Evolutionary conservation across 2,797 vertebrate genomes (phyloP), one percentile per base, ranked within the genome.

Genomic region (Pseudopleuronectes americanus): DNA sequence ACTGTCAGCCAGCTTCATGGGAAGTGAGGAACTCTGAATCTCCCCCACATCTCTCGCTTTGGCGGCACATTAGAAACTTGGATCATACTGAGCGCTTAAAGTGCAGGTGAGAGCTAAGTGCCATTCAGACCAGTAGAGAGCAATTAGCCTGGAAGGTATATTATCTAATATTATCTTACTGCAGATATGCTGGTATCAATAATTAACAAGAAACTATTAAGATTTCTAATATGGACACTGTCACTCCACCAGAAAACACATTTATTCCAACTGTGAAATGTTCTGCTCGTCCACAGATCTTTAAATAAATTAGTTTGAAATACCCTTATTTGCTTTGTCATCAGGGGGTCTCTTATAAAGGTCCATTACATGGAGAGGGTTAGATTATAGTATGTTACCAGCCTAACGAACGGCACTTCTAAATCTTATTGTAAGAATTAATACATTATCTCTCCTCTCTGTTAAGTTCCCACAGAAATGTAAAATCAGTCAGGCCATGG

Each of bases 1-100:
- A 64, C 47, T 54, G 54, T 83, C 43, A 68, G 65, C 57, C 3
- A 12, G 61, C 56, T 77, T 86, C 60, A 63, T 57, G 47, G 41
- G 24, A 57, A 70, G 70, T 57, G 26, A 63, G 68, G 58, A 66
- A 79, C 56, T 61, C 53, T 53, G 24, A 33, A 57, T 76, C 61
- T 63, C 57, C 8, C 23, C 47, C 26, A 41, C 28, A 64, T 59
- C 57, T 64, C 59, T 78, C 24, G 58, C 53, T 64, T 45, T 57
- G 41, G 65, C 48, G 31, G 19, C 51, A 64, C 31, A 56, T 55
- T 72, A 17, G 8, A 5, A 19, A 56, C 14, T 19, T 56, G 8
- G 16, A 73, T 36, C n/a, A 12, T 38, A 4, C 16, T 63, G 64
- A 31, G 8, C 43, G 28, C n/a, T 21, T 28, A 49, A 48, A 68